These are phyloP conservation scores for Mastigias papua DNA, from an alignment of 30 jellyfish, hydroid and myxozoan species.

Conservation along the genomic window DNA sequence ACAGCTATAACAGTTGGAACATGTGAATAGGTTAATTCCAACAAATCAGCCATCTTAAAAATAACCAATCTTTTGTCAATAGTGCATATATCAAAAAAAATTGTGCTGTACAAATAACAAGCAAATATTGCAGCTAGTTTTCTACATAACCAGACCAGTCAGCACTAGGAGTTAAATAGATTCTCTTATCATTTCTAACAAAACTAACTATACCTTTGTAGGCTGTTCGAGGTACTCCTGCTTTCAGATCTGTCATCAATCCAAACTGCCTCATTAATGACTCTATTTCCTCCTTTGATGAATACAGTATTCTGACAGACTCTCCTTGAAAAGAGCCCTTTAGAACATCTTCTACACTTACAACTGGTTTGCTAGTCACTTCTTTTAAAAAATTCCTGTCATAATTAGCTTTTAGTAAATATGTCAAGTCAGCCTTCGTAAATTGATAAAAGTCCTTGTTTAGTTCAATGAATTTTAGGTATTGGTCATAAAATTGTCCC, in stretches of 20 bases:
- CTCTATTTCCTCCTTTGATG: conserved; percentile 69
- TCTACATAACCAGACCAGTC: conserved; percentile 92
- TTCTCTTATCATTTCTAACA: conserved; percentile 50
- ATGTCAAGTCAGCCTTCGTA: conserved; percentile 70
- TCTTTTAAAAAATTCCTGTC: conserved; percentile 66
- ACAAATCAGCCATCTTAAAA: too few relatives aligned
- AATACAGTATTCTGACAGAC: conserved; percentile 77
- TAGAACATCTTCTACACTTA: conserved; percentile 44
- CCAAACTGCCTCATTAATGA: conserved; percentile 78
- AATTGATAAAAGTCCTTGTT: conserved; percentile 79
- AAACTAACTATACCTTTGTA: conserved; percentile 91
- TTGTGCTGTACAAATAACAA: neutral
- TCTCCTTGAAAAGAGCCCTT: conserved; percentile 47
- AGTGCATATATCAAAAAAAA: neutral
- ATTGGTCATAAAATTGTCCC: conserved; percentile 97
- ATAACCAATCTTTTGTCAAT: too few relatives aligned
- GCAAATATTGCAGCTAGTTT: neutral
- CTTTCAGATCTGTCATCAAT: conserved; percentile 93
- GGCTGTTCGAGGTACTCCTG: conserved; percentile 99
- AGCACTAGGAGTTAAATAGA: conserved; percentile 82
- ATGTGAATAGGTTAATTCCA: too few relatives aligned
- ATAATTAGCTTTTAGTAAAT: conserved; percentile 81
- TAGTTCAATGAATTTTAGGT: conserved; percentile 80
- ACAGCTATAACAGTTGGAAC: too few relatives aligned
- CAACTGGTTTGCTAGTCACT: conserved; percentile 75